Evolutionary conservation across 1,140 invertebrate genomes (phyloP).

Genomic region (Pantala flavescens): DNA sequence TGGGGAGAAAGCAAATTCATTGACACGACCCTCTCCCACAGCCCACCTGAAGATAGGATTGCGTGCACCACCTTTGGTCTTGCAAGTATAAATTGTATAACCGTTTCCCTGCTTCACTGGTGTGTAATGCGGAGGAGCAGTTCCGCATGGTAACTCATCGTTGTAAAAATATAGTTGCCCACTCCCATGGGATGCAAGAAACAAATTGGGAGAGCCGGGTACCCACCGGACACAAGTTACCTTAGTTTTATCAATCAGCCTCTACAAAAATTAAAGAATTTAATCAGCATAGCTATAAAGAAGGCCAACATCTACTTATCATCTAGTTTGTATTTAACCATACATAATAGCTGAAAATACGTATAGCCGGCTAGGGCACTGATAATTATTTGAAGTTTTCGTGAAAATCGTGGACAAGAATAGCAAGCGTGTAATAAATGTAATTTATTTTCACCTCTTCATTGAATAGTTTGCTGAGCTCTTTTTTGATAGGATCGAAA

Average conservation of each 20-base stretch:
- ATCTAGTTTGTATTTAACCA: too few species aligned
- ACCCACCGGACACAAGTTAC: conserved; percentile 99
- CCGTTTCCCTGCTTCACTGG: conserved; percentile 91
- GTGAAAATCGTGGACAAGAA: too few species aligned
- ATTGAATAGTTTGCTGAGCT: conserved; percentile 93
- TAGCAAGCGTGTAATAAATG: not conserved
- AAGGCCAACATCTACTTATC: not conserved
- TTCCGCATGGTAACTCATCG: conserved; percentile 84
- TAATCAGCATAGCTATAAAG: not conserved
- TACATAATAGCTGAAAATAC: too few species aligned
- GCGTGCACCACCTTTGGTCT: conserved; percentile 80
- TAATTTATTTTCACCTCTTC: conserved; percentile 64
- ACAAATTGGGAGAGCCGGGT: conserved; percentile 83
- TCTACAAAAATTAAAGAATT: conserved; percentile 48
- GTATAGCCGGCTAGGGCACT: too few species aligned
- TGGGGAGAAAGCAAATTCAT: conserved; percentile 96
- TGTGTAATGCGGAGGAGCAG: conserved; percentile 78
- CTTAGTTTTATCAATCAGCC: conserved; percentile 93
- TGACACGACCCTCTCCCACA: conserved; percentile 80
- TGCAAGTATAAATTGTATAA: conserved; percentile 88
- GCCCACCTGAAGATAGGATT: conserved; percentile 88
- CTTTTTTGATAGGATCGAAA: conserved; percentile 93
- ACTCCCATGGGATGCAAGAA: conserved; percentile 87
- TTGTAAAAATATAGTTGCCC: conserved; percentile 98
- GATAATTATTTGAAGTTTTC: too few species aligned